These are phyloP conservation scores for Urosaurus nigricauda DNA, from an alignment of 2,797 vertebrate genomes.

Conservation along the genomic window DNA sequence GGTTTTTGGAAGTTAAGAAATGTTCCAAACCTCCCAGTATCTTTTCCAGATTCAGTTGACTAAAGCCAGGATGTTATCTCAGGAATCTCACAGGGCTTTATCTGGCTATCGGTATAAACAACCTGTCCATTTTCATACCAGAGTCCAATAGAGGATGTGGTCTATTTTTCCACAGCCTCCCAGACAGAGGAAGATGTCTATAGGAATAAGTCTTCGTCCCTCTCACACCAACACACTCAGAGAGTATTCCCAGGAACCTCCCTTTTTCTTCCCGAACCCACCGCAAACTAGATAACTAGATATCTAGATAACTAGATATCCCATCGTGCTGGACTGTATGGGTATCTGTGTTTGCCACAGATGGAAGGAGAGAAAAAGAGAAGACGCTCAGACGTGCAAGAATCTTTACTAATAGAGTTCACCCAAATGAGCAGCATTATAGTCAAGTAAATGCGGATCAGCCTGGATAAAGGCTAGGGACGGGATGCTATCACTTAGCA, in stretches of 20 bases:
- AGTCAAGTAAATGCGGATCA: not conserved
- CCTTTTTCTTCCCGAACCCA: not conserved
- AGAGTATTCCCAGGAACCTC: not conserved
- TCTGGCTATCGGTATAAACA: conserved; percentile 73
- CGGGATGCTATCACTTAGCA: not conserved
- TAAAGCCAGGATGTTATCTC: conserved; percentile 52
- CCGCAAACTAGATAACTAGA: no score
- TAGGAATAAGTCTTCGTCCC: not conserved
- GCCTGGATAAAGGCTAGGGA: no score
- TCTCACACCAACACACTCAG: no score
- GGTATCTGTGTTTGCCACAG: not conserved
- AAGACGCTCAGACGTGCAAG: not conserved
- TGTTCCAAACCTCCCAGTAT: conserved; percentile 34
- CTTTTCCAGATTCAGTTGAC: conserved; percentile 57
- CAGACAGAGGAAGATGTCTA: not conserved
- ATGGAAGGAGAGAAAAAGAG: not conserved
- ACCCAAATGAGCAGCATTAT: not conserved
- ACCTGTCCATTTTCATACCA: conserved; percentile 49
- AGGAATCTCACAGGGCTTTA: conserved; percentile 72
- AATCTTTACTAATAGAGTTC: no score
- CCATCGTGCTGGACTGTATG: not conserved
- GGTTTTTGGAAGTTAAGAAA: conserved; percentile 32
- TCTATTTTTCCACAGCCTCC: conserved; percentile 35
- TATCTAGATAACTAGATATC: no score
- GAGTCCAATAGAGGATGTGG: conserved; percentile 12